These are phyloP conservation scores for Drosophila orena DNA, from an alignment of 1,140 invertebrate genomes.

Conservation along the genomic window DNA sequence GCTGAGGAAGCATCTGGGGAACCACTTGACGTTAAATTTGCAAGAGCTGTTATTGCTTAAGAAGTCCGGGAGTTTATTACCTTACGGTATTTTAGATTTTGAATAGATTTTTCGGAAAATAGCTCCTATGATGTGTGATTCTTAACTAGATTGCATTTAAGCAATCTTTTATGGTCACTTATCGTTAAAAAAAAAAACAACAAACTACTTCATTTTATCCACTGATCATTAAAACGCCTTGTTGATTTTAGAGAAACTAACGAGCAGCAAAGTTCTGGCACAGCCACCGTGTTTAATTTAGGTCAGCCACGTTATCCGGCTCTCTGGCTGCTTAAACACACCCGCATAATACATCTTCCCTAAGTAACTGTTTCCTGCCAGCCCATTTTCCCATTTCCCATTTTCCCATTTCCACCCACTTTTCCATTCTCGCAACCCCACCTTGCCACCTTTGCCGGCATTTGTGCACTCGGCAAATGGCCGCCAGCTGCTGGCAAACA, in stretches of 20 bases:
- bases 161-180: no score
- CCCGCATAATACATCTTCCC: slow-evolving; percentile 49
- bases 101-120: no score
- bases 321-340: slow-evolving; percentile 51
- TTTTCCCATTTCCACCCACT: slow-evolving; percentile 12
- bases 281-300: slow-evolving; percentile 33
- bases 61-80: no score
- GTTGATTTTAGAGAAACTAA: slow-evolving; percentile 33
- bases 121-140: no score
- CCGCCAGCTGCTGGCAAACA: slow-evolving; percentile 48
- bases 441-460: slow-evolving; percentile 23
- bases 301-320: slow-evolving; percentile 50
- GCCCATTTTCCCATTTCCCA: slow-evolving; percentile 12
- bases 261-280: slow-evolving; percentile 22
- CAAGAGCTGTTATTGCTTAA: background rate
- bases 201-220: no score
- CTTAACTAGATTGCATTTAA: no score
- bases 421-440: slow-evolving; percentile 16
- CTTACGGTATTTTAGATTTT: no score
- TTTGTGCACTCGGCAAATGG: slow-evolving; percentile 45
- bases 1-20: slow-evolving; percentile 12
- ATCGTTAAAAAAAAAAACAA: no score
- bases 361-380: slow-evolving; percentile 46
- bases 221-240: slow-evolving; percentile 2
- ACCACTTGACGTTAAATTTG: slow-evolving; percentile 11